Percentiles rank a stretch among this genome's conserved stretches.
Conservation (phyloP, 92 coral and sea anemone genomes). For the Bergia sp. region DNA sequence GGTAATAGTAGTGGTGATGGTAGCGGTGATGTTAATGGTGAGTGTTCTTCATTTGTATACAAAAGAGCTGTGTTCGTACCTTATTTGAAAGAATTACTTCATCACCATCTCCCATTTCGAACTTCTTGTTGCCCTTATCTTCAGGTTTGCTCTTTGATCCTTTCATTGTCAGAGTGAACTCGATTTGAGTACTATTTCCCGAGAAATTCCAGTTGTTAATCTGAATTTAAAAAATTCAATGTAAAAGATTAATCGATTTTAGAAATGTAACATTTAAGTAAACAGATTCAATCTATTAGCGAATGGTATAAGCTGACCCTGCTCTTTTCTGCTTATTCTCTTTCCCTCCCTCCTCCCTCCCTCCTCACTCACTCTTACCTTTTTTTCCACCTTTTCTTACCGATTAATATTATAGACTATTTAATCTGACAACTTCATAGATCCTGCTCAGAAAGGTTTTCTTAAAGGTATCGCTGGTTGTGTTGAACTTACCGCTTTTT, state of each 20-base stretch:
- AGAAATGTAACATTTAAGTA: neutral
- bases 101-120: constrained; percentile 28
- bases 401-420: too few species aligned
- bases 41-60: neutral
- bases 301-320: too few species aligned
- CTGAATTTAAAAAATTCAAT: neutral
- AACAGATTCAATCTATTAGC: neutral
- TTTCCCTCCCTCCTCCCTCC: too few species aligned
- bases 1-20: neutral
- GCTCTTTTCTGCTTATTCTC: too few species aligned
- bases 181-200: neutral
- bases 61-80: neutral
- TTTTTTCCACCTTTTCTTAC: too few species aligned
- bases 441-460: too few species aligned
- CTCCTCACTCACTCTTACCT: too few species aligned
- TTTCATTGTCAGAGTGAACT: constrained; percentile 18
- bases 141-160: neutral
- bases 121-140: neutral
- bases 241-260: neutral
- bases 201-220: constrained; percentile 29
- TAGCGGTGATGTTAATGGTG: neutral
- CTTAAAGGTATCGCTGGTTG: too few species aligned
- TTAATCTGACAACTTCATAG: too few species aligned
- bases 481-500: too few species aligned
- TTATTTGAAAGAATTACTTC: neutral